Base-by-base conservation (phyloP, 2,888 invertebrate species). In the Ennomos quercinarius region DNA sequence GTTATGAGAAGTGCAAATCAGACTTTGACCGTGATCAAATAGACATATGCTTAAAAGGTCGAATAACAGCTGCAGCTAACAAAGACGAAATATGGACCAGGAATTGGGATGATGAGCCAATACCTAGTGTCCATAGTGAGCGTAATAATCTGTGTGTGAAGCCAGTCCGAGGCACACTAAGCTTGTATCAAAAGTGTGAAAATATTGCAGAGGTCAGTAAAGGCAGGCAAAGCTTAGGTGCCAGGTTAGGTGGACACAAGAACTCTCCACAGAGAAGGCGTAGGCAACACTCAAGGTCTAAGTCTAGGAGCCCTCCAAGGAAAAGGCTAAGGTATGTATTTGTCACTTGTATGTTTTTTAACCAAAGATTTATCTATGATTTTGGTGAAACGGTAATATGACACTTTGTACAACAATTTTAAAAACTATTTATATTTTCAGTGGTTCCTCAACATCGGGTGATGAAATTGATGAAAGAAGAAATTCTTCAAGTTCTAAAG, bases 71-170 rank as follows among this genome's bases (percentile, higher is more conserved):
- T 57, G 97, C 98, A 11, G 97, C 98, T 46, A 96, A 96, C 78
- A 96, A 96, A 74, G 97, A 97, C 64, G 96, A 97, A 68, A 94
- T 98, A 44, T 96, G 96, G 95, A 95, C 96, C 1, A 97, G 98
- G 79, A 97, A 99, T 91, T 99, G 99, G 99, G 96, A 96, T 73
- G 95, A 95, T 66, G 99, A 99, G 84, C 97, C 98, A 36, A 94
- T 99, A 70, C 99, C 99, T 42, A 97, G 96, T 85, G 96, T 97
- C 54, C 95, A 96, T 78, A 96, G 96, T 83, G 96, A 97, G 82
- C 93, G 96, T 39, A 95, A 95, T 86, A 94, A 93, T 66, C 90
- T 95, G 76, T 93, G 94, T 56, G 94, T 94, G 34, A 95, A 95
- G 75, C 93, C 94, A 51, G 94, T 94, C 35, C 87, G 93, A 66